These are phyloP conservation scores for Thalassoma bifasciatum DNA, from an alignment of 2,113 vertebrate species.

Conservation along the genomic window DNA sequence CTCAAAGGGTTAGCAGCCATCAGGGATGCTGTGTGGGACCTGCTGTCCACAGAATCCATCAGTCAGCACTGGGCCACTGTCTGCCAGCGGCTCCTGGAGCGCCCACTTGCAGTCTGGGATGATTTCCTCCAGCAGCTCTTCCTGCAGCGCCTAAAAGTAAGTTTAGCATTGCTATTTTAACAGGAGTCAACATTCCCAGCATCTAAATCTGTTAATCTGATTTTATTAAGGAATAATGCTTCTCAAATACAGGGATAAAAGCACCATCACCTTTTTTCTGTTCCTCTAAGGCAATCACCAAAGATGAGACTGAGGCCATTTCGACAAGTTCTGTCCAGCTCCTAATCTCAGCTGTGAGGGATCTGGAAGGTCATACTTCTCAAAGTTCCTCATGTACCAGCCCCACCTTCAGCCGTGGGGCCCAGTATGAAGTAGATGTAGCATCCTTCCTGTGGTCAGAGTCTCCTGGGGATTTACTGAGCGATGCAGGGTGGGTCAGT, in stretches of 20 bases:
- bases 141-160: constrained; percentile 91
- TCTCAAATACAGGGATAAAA: background rate
- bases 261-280: background rate
- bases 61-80: constrained; percentile 88
- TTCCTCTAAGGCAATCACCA: constrained; percentile 86
- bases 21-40: constrained; percentile 91
- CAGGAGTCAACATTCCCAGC: background rate
- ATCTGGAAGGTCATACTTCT: constrained; percentile 65
- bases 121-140: constrained; percentile 93
- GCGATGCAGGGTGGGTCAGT: constrained; percentile 90
- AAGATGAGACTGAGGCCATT: constrained; percentile 91
- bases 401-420: constrained; percentile 60
- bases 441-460: constrained; percentile 93
- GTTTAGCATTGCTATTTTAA: background rate
- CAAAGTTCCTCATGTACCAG: background rate
- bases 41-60: constrained; percentile 87
- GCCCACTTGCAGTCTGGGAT: constrained; percentile 89
- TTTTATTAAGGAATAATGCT: background rate
- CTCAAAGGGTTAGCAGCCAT: constrained; percentile 91
- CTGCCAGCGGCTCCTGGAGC: constrained; percentile 88
- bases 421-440: constrained; percentile 89
- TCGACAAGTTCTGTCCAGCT: constrained; percentile 85
- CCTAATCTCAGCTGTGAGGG: constrained; percentile 69
- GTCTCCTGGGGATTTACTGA: constrained; percentile 86
- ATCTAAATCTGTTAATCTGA: background rate